Evolutionary conservation across 2,797 vertebrate species (phyloP).

Genomic region (Poeciliopsis infans): DNA sequence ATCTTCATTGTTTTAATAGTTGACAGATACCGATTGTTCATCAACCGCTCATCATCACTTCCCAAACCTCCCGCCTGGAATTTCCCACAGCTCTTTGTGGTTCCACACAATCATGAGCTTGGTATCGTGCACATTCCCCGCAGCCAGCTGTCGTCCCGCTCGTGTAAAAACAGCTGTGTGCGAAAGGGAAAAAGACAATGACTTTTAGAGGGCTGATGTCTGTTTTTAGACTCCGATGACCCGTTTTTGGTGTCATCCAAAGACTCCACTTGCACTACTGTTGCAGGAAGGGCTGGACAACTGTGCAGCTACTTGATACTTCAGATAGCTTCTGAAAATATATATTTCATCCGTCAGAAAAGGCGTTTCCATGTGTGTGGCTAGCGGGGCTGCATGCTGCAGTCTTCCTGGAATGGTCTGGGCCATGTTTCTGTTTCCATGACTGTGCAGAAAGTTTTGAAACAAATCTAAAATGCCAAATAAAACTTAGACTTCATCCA

Average conservation of each 20-base stretch:
- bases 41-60: constrained; percentile 25
- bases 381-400: constrained; percentile 29
- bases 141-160: constrained; percentile 58
- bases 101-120: constrained; percentile 46
- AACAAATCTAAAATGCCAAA: not conserved
- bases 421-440: constrained; percentile 59
- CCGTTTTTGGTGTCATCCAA: constrained; percentile 65
- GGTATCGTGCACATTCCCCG: constrained; percentile 25
- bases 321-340: constrained; percentile 58
- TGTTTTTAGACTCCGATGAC: constrained; percentile 63
- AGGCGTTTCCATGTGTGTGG: constrained; percentile 58
- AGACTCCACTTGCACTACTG: constrained; percentile 63
- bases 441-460: constrained; percentile 43
- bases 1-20: constrained; percentile 11
- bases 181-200: constrained; percentile 52
- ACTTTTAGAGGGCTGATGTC: constrained; percentile 43
- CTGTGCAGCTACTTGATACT: constrained; percentile 63
- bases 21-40: constrained; percentile 19
- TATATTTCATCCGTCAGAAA: constrained; percentile 53
- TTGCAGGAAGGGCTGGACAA: constrained; percentile 60
- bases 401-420: constrained; percentile 67
- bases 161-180: constrained; percentile 65
- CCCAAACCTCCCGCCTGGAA: constrained; percentile 39
- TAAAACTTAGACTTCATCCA: not conserved
- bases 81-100: constrained; percentile 56